phyloP scores from a whole-genome alignment of 2,113 vertebrate genomes.

The Physeter macrocephalus region DNA sequence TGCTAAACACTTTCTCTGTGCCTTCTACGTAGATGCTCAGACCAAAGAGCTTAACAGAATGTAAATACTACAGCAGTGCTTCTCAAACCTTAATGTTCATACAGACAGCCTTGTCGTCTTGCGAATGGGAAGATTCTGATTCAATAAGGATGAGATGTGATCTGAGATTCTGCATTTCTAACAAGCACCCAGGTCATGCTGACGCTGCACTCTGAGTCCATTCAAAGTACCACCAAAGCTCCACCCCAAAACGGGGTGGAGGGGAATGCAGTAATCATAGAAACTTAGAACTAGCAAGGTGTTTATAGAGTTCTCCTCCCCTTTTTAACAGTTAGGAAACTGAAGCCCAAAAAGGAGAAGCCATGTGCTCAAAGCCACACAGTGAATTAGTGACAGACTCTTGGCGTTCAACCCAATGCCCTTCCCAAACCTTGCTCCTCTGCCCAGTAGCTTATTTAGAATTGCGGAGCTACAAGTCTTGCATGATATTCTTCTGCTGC shows the following conservation, averaged over 20 bases:
- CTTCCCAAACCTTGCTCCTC: background rate
- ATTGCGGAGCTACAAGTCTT: background rate
- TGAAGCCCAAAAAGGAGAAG: background rate
- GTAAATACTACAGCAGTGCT: background rate
- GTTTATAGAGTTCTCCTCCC: background rate
- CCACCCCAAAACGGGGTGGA: background rate
- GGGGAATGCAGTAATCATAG: background rate
- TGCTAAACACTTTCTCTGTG: background rate
- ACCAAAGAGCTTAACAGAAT: background rate
- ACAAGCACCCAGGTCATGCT: background rate
- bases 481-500: background rate
- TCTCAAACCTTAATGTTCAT: background rate
- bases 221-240: background rate
- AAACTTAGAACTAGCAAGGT: background rate
- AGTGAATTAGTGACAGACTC: background rate
- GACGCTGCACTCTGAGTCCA: background rate
- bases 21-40: background rate
- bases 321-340: background rate
- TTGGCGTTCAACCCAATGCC: background rate
- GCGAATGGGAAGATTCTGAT: background rate
- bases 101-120: background rate
- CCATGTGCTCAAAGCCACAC: background rate
- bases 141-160: background rate
- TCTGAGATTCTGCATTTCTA: background rate
- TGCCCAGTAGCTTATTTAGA: background rate